These are phyloP conservation scores for Eueides isabella DNA, from an alignment of 1,140 invertebrate species.

Conservation along the genomic window DNA sequence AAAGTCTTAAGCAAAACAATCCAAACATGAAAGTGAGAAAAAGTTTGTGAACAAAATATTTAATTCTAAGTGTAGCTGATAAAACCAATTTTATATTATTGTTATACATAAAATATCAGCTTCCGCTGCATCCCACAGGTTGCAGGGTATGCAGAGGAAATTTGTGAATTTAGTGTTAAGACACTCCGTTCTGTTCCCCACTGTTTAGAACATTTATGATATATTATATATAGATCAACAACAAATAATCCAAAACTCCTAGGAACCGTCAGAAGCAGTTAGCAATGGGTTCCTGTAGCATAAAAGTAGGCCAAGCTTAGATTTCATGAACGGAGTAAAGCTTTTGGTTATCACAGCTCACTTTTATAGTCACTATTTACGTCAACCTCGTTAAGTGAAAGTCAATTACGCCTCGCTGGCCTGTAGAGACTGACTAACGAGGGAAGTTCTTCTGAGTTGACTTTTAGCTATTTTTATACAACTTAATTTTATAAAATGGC, in stretches of 20 bases:
- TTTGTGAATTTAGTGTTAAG: too few relatives aligned
- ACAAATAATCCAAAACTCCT: background rate
- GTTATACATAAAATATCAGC: too few relatives aligned
- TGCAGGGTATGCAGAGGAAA: too few relatives aligned
- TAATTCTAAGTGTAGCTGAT: too few relatives aligned
- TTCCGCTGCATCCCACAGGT: too few relatives aligned
- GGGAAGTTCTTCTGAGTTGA: background rate
- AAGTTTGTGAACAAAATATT: too few relatives aligned
- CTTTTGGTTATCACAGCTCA: slow-evolving; percentile 26
- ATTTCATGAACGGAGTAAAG: slow-evolving; percentile 16
- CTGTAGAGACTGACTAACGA: slow-evolving; percentile 8
- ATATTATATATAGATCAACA: too few relatives aligned
- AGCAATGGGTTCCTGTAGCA: background rate
- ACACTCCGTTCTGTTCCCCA: too few relatives aligned
- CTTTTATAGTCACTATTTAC: slow-evolving; percentile 16
- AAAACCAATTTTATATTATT: too few relatives aligned
- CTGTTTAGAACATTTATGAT: too few relatives aligned
- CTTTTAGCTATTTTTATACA: slow-evolving; percentile 8
- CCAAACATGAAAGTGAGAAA: too few relatives aligned
- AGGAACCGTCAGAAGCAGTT: background rate
- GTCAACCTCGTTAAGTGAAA: slow-evolving; percentile 24
- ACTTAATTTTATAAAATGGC: slow-evolving; percentile 8
- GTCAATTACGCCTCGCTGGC: slow-evolving; percentile 19
- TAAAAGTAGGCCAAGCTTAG: slow-evolving; percentile 23
- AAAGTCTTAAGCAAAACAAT: too few relatives aligned